These are phyloP conservation scores for Aphidoletes aphidimyza DNA, from an alignment of 2,888 invertebrate species.

Conservation along the genomic window DNA sequence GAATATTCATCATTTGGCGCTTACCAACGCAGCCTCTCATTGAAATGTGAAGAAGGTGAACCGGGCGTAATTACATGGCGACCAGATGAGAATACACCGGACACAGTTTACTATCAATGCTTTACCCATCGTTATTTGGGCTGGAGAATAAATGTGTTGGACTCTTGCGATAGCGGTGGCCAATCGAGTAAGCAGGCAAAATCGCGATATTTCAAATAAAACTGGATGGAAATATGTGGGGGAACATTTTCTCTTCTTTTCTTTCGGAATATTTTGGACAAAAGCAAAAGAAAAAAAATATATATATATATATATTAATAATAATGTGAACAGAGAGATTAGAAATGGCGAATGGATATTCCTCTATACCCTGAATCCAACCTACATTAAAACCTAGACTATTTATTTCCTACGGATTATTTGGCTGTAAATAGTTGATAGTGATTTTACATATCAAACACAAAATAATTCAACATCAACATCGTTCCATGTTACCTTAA, in stretches of 20 bases:
- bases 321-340: not conserved
- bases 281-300: not conserved
- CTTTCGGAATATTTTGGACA: no score
- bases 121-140: conserved; percentile 93
- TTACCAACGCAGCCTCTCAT: conserved; percentile 84
- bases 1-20: conserved; percentile 89
- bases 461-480: no score
- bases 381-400: not conserved
- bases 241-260: no score
- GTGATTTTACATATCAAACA: not conserved
- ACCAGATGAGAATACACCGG: conserved; percentile 86
- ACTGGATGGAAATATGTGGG: no score
- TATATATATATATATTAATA: not conserved
- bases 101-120: conserved; percentile 95
- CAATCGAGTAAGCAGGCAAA: conserved; percentile 68
- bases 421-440: conserved; percentile 7
- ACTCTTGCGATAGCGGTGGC: conserved; percentile 75
- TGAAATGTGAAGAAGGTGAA: conserved; percentile 85
- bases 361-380: not conserved
- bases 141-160: conserved; percentile 93
- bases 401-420: not conserved
- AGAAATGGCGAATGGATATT: not conserved
- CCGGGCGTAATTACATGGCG: conserved; percentile 89
- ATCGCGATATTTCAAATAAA: not conserved
- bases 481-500: not conserved